Base-by-base conservation (phyloP, 2,888 invertebrate species). In the Prostheceraeus crozeri region DNA sequence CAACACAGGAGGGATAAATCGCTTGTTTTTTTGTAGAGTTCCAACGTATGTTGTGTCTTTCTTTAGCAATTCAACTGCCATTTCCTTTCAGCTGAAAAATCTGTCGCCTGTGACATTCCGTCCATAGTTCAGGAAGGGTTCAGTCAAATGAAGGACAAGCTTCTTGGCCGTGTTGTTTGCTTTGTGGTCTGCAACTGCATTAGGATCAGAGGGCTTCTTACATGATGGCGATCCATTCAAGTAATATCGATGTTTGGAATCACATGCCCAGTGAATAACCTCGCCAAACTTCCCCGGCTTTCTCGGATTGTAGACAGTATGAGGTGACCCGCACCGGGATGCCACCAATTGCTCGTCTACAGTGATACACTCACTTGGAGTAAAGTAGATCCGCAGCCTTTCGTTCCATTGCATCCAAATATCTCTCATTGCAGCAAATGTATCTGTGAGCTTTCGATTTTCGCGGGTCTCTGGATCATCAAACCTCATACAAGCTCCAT, bases 91-190 rank as follows among this genome's bases (percentile, higher is more conserved):
- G 48, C 48, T 48, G 48, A 48, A 48, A 21, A 48, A 48, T 28
- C 48, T n/a, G n/a, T 48, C 48, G 8, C 48, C 48, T 28, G 23
- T 48, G 48, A 48, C 48, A 48, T 48, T 48, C 27, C 48, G 23
- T 23, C 48, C 48, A 25, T 48, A 25, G 23, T 28, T 28, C 6
- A 48, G 27, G 27, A 48, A 48, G 23, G 48, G 48, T 4, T 28
- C 48, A 48, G 25, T n/a, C n/a, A n/a, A n/a, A 28, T 48, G 48
- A 25, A 48, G 23, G 4, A 48, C 48, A 48, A 48, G 48, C 25
- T 48, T 48, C 27, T 25, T 48, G 23, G 48, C 48, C 27, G 23
- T 48, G 48, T 48, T 48, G 27, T 4, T 48, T 16, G 23, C 27
- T 10, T 6, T 48, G 48, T 48, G 14, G 25, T 48, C 25, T 48